phyloP scores from a whole-genome alignment of 2,113 vertebrate genomes.

The Steatornis caripensis region DNA sequence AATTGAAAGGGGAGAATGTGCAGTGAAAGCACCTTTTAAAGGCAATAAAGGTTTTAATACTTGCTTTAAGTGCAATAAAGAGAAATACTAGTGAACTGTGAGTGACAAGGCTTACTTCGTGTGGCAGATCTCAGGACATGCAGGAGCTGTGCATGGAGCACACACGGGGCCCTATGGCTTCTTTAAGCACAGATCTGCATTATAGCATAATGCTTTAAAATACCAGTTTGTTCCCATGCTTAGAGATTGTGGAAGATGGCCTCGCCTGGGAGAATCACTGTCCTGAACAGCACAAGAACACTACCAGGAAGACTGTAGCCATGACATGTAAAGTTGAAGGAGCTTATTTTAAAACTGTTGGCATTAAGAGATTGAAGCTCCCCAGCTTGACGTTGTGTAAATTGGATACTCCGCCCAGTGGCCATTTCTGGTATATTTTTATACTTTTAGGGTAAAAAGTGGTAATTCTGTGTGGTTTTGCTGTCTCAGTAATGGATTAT shows the following conservation, averaged over 20 bases:
- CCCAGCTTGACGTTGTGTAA: background rate
- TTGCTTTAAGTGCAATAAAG: background rate
- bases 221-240: background rate
- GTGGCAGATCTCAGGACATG: background rate
- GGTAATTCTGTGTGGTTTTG: background rate
- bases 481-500: background rate
- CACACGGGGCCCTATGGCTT: background rate
- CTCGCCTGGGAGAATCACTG: background rate
- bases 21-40: background rate
- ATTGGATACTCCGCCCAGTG: background rate
- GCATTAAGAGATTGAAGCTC: background rate
- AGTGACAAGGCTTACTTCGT: background rate
- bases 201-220: background rate
- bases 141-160: background rate
- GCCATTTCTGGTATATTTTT: background rate
- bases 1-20: background rate
- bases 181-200: background rate
- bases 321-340: background rate
- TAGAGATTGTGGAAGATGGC: background rate
- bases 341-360: background rate
- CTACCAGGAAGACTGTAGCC: background rate
- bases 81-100: background rate
- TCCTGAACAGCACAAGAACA: background rate
- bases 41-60: background rate
- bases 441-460: background rate